Evolutionary conservation across 2,113 vertebrate species (phyloP).

Genomic region (Tretioscincus oriximinensis): DNA sequence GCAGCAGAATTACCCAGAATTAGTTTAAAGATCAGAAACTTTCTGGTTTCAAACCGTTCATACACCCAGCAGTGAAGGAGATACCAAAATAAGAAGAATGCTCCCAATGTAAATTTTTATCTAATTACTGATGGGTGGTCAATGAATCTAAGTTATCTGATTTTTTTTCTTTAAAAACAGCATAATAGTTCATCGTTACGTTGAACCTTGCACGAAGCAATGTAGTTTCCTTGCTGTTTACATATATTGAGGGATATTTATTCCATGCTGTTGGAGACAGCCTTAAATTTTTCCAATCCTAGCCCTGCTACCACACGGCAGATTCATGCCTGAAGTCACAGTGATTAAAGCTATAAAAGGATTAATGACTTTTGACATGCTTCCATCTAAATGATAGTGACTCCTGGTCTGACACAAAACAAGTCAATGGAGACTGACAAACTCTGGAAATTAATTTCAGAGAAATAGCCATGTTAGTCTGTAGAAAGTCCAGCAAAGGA

Average conservation of each 20-base stretch:
- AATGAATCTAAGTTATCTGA: constrained; percentile 38
- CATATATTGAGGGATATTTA: accelerated
- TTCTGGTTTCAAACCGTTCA: neutral
- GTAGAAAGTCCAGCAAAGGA: no score
- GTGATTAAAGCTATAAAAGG: constrained; percentile 54
- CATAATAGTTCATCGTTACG: constrained; percentile 32
- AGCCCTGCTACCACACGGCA: no score
- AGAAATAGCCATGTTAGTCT: no score
- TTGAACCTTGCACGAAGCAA: neutral
- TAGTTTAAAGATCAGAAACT: constrained; percentile 27
- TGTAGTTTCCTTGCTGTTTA: accelerated
- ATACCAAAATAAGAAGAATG: neutral
- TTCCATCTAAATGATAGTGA: constrained; percentile 48
- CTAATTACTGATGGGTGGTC: constrained; percentile 13
- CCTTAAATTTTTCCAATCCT: neutral
- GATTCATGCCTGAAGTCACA: constrained; percentile 52
- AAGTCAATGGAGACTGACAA: neutral
- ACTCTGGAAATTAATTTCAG: no score
- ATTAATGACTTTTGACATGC: constrained; percentile 63
- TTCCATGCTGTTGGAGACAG: neutral
- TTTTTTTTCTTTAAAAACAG: constrained; percentile 12
- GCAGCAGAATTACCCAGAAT: constrained; percentile 8
- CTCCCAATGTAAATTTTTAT: constrained; percentile 14
- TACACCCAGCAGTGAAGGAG: neutral
- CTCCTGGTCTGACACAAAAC: constrained; percentile 17